Conservation (phyloP, 2,113 vertebrate species). For the Thunnus maccoyii region DNA sequence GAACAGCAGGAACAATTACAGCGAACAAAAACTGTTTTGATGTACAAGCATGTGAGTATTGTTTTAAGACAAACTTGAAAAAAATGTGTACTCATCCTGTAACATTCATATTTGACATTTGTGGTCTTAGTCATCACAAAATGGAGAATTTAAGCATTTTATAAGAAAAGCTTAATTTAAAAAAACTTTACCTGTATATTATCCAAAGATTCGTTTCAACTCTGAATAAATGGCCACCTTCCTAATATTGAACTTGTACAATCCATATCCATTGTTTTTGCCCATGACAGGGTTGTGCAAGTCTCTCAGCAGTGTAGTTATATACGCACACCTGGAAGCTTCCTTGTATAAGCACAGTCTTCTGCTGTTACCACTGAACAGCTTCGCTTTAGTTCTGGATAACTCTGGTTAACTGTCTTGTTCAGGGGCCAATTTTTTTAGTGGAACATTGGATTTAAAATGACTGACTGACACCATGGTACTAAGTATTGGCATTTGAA, state of each 20-base stretch:
- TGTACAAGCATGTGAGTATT: not conserved
- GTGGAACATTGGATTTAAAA: too few species aligned
- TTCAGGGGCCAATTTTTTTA: too few species aligned
- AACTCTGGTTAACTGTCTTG: too few species aligned
- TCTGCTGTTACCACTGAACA: constrained; percentile 2
- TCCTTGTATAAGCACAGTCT: not conserved
- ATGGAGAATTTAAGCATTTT: not conserved
- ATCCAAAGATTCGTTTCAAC: not conserved
- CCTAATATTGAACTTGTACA: not conserved
- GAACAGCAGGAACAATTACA: not conserved
- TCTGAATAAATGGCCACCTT: too few species aligned
- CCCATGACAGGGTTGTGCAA: not conserved
- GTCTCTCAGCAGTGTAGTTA: not conserved
- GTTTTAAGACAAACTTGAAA: not conserved
- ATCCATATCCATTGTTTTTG: not conserved
- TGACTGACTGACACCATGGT: too few species aligned
- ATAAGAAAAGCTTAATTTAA: too few species aligned
- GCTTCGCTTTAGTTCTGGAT: not conserved
- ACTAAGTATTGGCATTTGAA: not conserved
- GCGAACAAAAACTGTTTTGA: not conserved
- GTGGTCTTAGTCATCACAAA: not conserved
- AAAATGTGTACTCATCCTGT: not conserved
- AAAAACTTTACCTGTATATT: not conserved
- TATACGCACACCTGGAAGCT: not conserved
- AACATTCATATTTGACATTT: not conserved